phyloP scores from a whole-genome alignment of 2,888 invertebrate species.

The Neelides folsomi region DNA sequence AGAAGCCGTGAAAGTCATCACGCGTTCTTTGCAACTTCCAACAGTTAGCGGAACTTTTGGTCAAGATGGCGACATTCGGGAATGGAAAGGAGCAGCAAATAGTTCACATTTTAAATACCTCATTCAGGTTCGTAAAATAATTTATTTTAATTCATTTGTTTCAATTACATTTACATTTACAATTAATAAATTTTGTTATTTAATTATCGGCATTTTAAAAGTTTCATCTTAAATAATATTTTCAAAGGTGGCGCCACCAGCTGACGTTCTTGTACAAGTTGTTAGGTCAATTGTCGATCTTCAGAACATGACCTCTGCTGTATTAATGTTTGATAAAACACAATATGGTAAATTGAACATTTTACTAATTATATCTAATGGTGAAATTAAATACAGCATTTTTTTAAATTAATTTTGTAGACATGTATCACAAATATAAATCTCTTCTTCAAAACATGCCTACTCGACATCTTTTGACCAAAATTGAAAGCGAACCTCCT shows the following conservation, averaged over 20 bases:
- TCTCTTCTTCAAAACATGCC: slow-evolving; percentile 7
- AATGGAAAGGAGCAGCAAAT: not conserved
- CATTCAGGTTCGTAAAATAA: not conserved
- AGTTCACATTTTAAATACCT: not conserved
- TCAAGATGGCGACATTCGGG: slow-evolving; percentile 6
- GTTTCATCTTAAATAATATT: too few species aligned
- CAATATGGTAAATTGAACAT: too few species aligned
- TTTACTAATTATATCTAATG: too few species aligned
- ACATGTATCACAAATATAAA: slow-evolving; percentile 8
- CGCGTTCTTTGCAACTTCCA: not conserved
- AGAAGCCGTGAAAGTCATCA: slow-evolving; percentile 3
- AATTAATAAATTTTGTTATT: too few species aligned
- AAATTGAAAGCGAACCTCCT: slow-evolving; percentile 1
- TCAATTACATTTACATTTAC: too few species aligned
- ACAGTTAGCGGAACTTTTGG: slow-evolving; percentile 4
- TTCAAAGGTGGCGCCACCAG: slow-evolving; percentile 50
- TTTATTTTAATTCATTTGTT: too few species aligned
- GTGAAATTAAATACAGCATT: too few species aligned
- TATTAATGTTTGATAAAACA: slow-evolving; percentile 69
- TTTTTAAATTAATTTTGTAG: not conserved
- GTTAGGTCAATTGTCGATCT: slow-evolving; percentile 64
- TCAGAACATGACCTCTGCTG: slow-evolving; percentile 81
- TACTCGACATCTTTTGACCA: slow-evolving; percentile 1
- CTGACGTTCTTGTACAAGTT: slow-evolving; percentile 69
- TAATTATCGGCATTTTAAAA: too few species aligned